Percentiles rank a stretch among this genome's conserved stretches.
Conservation (phyloP, 2,797 vertebrate species). For the Setipinna tenuifilis region DNA sequence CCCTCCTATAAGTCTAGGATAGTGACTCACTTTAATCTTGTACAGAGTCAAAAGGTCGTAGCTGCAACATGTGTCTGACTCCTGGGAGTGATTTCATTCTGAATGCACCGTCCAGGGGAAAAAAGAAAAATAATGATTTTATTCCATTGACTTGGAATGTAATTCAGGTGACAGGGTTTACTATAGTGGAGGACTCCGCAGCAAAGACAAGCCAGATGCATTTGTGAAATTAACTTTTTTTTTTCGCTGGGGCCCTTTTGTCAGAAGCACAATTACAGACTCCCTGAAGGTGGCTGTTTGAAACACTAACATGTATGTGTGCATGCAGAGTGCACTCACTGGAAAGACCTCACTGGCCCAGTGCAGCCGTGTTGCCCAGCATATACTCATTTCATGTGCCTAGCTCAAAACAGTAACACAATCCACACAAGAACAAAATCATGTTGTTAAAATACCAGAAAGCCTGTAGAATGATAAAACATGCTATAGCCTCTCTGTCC, state of each 20-base stretch:
- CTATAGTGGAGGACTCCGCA: neutral
- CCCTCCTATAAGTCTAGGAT: too few species aligned
- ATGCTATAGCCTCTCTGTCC: neutral
- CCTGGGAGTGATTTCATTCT: neutral
- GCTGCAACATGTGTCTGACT: neutral
- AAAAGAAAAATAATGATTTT: neutral
- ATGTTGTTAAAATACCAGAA: neutral
- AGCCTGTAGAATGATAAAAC: neutral
- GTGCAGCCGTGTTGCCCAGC: neutral
- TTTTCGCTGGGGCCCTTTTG: conserved; percentile 14
- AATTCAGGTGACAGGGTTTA: conserved; percentile 6
- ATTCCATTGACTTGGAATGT: neutral
- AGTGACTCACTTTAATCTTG: neutral
- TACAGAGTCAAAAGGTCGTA: neutral
- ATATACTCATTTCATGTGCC: neutral
- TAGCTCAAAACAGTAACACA: neutral
- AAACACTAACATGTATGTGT: neutral
- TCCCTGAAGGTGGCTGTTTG: neutral
- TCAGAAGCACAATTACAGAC: conserved; percentile 34
- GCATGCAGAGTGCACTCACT: neutral
- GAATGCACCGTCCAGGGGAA: neutral
- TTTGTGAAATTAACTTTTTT: conserved; percentile 31
- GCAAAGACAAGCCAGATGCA: conserved; percentile 14
- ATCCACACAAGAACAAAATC: neutral
- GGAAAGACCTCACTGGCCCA: neutral